Evolutionary conservation across 2,113 vertebrate genomes (phyloP).

Genomic region (Microcebus murinus): DNA sequence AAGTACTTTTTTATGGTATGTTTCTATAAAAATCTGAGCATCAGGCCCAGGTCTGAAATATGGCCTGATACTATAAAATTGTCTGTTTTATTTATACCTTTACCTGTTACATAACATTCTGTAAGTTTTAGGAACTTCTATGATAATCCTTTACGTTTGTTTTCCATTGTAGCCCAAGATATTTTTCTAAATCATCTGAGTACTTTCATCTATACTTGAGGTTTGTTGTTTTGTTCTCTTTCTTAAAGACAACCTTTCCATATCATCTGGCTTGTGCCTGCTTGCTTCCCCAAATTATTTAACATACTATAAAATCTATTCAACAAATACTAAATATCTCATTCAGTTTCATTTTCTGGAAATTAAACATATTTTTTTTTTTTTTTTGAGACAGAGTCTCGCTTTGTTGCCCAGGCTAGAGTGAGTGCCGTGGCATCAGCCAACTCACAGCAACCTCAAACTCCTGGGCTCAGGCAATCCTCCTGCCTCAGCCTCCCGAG

Average conservation of each 20-base stretch:
- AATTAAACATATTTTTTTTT: background rate
- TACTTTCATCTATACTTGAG: conserved; percentile 22
- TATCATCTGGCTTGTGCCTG: background rate
- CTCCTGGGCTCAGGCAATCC: too few species aligned
- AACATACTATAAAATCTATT: conserved; percentile 16
- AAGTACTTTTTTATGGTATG: background rate
- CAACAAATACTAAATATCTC: background rate
- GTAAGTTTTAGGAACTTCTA: background rate
- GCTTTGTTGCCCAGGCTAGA: too few species aligned
- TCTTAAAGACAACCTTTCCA: background rate
- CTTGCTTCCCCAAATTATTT: conserved; percentile 42
- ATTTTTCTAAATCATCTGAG: background rate
- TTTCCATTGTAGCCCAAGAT: conserved; percentile 8
- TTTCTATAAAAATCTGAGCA: conserved; percentile 65
- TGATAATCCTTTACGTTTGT: background rate
- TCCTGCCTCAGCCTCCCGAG: too few species aligned
- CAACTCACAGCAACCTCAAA: too few species aligned
- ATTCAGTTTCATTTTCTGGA: conserved; percentile 32
- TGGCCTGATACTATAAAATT: conserved; percentile 39
- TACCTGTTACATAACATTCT: conserved; percentile 29
- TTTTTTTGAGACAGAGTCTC: too few species aligned
- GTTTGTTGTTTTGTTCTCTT: conserved; percentile 25
- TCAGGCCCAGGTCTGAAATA: conserved; percentile 53
- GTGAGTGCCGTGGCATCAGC: too few species aligned
- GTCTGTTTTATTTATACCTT: conserved; percentile 56